A percentile compares a stretch with the other conserved stretches of the same genome.
These are phyloP conservation scores for Bellardia bayeri DNA, from an alignment of 2,888 invertebrate species.

Conservation along the genomic window DNA sequence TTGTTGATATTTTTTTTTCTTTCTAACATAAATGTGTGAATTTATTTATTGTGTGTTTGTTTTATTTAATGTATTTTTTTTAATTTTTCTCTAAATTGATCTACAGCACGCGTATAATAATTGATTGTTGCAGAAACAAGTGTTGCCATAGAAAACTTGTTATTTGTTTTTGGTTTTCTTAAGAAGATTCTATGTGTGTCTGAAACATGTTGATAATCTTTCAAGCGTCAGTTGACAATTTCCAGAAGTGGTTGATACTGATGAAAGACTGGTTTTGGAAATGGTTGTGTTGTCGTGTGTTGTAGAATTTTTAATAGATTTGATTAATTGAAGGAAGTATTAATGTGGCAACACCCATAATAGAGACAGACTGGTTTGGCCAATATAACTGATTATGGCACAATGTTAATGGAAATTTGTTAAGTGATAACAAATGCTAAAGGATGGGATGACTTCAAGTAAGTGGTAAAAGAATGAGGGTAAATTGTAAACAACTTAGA, in stretches of 20 bases:
- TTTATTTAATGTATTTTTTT: neutral
- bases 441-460: neutral
- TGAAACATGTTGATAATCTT: conserved; percentile 46
- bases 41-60: conserved; percentile 21
- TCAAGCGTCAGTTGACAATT: conserved; percentile 24
- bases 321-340: conserved; percentile 45
- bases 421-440: neutral
- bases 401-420: conserved; percentile 18
- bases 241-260: conserved; percentile 17
- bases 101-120: conserved; percentile 48
- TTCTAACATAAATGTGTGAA: conserved; percentile 40
- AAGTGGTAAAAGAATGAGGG: neutral
- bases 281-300: neutral
- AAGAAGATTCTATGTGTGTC: neutral
- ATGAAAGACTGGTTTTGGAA: conserved; percentile 37
- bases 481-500: neutral
- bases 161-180: conserved; percentile 15
- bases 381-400: conserved; percentile 21
- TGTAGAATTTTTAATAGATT: conserved; percentile 34
- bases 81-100: neutral
- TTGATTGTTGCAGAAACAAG: conserved; percentile 35
- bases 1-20: conserved; percentile 14
- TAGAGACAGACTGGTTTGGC: conserved; percentile 36
- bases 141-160: conserved; percentile 37
- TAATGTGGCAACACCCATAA: conserved; percentile 43